Evolutionary conservation across 2,888 invertebrate species (phyloP), one percentile per base, ranked within the genome.

Genomic region (Agriotes lineatus): DNA sequence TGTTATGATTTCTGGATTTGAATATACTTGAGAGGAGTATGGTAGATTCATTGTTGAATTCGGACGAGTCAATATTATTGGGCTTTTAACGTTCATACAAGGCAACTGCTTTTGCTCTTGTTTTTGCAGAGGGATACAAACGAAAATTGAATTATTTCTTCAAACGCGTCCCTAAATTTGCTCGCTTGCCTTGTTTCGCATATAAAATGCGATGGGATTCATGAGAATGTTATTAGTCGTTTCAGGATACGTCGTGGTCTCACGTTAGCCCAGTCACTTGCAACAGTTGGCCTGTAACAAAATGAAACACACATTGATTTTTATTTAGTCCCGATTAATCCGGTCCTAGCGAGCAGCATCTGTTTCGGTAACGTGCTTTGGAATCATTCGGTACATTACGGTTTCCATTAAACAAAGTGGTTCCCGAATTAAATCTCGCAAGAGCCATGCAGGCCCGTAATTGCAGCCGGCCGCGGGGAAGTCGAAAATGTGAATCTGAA

Each of bases 241-340:
- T 45, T 48, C 1, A 20, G 12, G 12, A 48, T 48, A 48, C 48
- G 48, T 22, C 48, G 48, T 22, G 25, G 18, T 22, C 25, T 22
- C 48, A 19, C 48, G 48, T 48, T 48, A 48, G 48, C 12, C 25
- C 48, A 48, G 48, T 48, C 48, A 48, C 48, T 48, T 48, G 48
- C 48, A 48, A 48, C 48, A 48, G 48, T 48, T 48, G 48, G 48
- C 48, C 48, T 22, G 48, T 48, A 48, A 48, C 48, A n/a, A 25
- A 48, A 48, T 48, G 20, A 48, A 48, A 48, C 25, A 48, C 48
- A 48, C 48, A 48, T 48, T 22, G 48, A 48, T 48, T 48, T 48
- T 48, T 48, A 48, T 48, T 48, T 48, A 48, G 48, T 48, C 48
- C 48, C 25, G 48, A 48, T 48, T 48, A 48, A 48, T 48, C 25